A percentile compares a stretch with the other conserved stretches of the same genome.
Conservation (phyloP, 2,888 invertebrate genomes). For the Epirrhoe alternata region DNA sequence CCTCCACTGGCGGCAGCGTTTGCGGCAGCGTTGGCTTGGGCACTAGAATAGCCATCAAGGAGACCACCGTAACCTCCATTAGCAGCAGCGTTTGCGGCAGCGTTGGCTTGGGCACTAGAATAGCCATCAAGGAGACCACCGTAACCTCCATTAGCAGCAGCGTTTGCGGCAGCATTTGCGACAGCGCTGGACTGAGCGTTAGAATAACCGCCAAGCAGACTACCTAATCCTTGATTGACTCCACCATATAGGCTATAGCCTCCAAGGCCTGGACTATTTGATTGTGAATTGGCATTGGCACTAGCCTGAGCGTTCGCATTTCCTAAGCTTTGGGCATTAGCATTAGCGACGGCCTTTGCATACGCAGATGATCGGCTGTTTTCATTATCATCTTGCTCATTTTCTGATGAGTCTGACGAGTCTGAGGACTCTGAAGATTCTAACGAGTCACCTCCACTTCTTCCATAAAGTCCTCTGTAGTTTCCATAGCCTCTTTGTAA, state of each 20-base stretch:
- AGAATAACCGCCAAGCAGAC: background rate
- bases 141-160: conserved; percentile 18
- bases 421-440: background rate
- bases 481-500: background rate
- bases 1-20: conserved; percentile 30
- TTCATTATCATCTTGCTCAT: too few relatives aligned
- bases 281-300: background rate
- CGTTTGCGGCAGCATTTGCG: conserved; percentile 11
- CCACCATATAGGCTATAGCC: too few relatives aligned
- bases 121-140: conserved; percentile 9
- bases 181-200: background rate
- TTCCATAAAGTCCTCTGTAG: background rate
- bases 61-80: conserved; percentile 4
- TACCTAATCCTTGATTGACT: conserved; percentile 7
- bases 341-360: background rate
- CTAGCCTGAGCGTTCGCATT: background rate
- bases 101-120: conserved; percentile 5
- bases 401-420: too few relatives aligned
- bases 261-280: too few relatives aligned
- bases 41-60: background rate
- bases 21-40: conserved; percentile 34
- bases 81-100: conserved; percentile 8
- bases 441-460: background rate
- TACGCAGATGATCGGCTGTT: too few relatives aligned
- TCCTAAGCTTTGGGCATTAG: too few relatives aligned